Conservation (phyloP, 2,888 invertebrate genomes). For the Drosophila siamana region DNA sequence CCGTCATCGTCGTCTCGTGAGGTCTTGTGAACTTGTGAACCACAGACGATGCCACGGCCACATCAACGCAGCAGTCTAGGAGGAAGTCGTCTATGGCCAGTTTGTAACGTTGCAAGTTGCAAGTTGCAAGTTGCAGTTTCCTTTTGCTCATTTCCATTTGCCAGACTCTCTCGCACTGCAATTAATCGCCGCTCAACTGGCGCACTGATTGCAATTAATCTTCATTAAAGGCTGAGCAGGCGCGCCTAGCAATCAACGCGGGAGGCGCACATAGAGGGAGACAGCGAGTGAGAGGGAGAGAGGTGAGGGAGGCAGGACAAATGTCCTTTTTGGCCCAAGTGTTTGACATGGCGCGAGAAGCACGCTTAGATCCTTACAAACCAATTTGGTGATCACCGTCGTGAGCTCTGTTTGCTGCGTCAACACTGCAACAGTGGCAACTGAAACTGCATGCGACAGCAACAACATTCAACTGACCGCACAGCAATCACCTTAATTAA, state of each 20-base stretch:
- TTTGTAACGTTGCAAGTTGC: slow-evolving; percentile 9
- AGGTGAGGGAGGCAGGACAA: background rate
- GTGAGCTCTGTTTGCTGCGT: slow-evolving; percentile 64
- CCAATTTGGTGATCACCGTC: slow-evolving; percentile 78
- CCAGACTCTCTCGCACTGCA: slow-evolving; percentile 64
- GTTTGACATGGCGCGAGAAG: slow-evolving; percentile 70
- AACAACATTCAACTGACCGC: slow-evolving; percentile 72
- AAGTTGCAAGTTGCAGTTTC: slow-evolving; percentile 28
- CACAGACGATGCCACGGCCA: slow-evolving; percentile 37
- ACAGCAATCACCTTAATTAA: slow-evolving; percentile 82
- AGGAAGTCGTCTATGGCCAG: slow-evolving; percentile 32
- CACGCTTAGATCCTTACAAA: slow-evolving; percentile 78
- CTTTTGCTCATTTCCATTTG: slow-evolving; percentile 60
- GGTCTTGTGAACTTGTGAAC: slow-evolving; percentile 83
- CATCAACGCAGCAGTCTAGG: slow-evolving; percentile 14
- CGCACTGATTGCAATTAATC: slow-evolving; percentile 85
- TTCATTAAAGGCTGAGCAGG: slow-evolving; percentile 80
- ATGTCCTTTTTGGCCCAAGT: slow-evolving; percentile 76
- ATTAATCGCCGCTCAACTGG: slow-evolving; percentile 83
- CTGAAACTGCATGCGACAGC: slow-evolving; percentile 45
- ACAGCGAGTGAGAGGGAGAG: background rate
- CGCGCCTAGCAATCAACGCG: slow-evolving; percentile 44
- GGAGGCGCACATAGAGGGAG: background rate
- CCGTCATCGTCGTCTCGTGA: slow-evolving; percentile 68
- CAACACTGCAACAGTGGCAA: slow-evolving; percentile 49